Evolutionary conservation across 2,888 invertebrate species (phyloP).

Genomic region (Platycheirus rosarum): DNA sequence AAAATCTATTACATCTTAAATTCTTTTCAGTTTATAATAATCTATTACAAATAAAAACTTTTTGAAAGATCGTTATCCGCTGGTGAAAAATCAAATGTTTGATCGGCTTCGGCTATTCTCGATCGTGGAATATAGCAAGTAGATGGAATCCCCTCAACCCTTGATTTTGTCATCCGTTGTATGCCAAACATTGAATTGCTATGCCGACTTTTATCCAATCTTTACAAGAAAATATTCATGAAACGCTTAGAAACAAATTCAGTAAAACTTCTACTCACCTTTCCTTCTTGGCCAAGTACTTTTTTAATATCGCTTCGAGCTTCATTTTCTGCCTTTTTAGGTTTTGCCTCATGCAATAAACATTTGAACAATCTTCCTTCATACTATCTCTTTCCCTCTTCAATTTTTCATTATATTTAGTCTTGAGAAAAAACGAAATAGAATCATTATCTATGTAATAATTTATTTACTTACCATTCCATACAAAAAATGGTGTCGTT

Average conservation of each 20-base stretch:
- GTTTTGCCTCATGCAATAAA: slow-evolving; percentile 4
- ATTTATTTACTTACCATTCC: slow-evolving; percentile 72
- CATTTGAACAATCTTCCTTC: slow-evolving; percentile 25
- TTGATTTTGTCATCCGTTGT: background rate
- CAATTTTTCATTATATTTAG: slow-evolving; percentile 16
- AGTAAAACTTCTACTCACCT: background rate
- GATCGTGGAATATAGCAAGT: background rate
- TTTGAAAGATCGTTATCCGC: background rate
- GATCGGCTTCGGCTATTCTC: background rate
- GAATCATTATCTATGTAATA: no score
- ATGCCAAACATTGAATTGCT: background rate
- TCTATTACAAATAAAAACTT: slow-evolving; percentile 27
- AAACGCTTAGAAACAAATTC: background rate
- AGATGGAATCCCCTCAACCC: background rate
- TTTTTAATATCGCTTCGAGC: slow-evolving; percentile 17
- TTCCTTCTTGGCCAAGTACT: background rate
- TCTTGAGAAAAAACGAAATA: slow-evolving; percentile 1
- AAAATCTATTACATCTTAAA: background rate
- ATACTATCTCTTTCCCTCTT: slow-evolving; percentile 27
- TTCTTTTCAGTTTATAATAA: background rate
- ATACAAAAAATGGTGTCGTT: slow-evolving; percentile 74
- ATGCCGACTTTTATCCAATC: background rate
- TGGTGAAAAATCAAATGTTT: background rate
- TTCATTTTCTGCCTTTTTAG: slow-evolving; percentile 8
- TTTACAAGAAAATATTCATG: no score